A percentile compares a stretch with the other conserved stretches of the same genome.
These are phyloP conservation scores for Hydrotaea cyrtoneurina DNA, from an alignment of 2,888 invertebrate genomes.

Conservation along the genomic window DNA sequence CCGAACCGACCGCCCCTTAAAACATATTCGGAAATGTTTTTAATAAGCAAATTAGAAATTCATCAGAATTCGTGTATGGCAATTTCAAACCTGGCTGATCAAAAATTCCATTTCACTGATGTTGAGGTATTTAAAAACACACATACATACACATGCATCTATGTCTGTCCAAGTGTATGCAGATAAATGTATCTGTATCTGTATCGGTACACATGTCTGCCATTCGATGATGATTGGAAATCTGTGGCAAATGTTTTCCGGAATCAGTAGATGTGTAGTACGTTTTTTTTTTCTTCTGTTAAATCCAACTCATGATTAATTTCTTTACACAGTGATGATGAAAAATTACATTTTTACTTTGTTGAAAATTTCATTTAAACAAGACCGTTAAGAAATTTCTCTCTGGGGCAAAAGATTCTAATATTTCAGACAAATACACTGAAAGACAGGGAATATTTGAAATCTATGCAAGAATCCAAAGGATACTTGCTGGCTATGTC, in stretches of 20 bases:
- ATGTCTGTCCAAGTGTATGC: not conserved
- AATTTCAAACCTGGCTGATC: slow-evolving; percentile 32
- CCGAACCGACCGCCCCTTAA: not conserved
- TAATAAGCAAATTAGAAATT: slow-evolving; percentile 31
- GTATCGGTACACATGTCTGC: not conserved
- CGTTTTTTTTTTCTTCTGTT: not conserved
- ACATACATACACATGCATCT: not conserved
- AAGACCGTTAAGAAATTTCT: too few species aligned
- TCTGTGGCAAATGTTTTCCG: not conserved
- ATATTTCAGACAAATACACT: too few species aligned
- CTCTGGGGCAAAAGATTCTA: too few species aligned
- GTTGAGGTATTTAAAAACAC: not conserved
- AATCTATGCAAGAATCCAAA: too few species aligned
- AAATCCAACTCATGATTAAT: not conserved
- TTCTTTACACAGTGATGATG: too few species aligned
- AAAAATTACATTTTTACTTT: too few species aligned
- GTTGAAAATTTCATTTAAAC: too few species aligned
- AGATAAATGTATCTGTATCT: not conserved
- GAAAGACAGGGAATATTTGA: too few species aligned
- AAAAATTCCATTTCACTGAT: slow-evolving; percentile 33
- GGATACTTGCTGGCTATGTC: too few species aligned
- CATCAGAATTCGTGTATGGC: slow-evolving; percentile 11
- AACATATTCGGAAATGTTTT: slow-evolving; percentile 11
- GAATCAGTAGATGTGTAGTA: not conserved
- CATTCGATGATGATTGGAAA: slow-evolving; percentile 12